Evolutionary conservation across 1,140 invertebrate genomes (phyloP).

Genomic region (Papilio xuthus): DNA sequence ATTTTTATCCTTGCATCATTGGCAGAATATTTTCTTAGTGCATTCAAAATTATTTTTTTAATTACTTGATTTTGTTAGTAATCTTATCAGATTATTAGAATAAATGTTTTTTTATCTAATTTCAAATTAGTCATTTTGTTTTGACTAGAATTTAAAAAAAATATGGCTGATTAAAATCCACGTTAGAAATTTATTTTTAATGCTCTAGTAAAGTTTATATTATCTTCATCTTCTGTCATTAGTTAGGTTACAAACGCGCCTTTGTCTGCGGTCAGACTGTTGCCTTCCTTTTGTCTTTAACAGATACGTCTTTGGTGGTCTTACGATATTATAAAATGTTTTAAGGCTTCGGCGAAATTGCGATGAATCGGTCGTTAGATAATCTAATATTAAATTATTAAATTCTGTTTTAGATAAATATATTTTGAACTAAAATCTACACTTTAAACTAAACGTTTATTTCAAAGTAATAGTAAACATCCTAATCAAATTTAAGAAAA

Average conservation of each 20-base stretch:
- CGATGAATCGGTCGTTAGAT: background rate
- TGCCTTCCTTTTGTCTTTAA: constrained; percentile 22
- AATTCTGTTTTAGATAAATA: too few relatives aligned
- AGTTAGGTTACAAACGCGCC: constrained; percentile 13
- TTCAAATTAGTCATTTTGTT: too few relatives aligned
- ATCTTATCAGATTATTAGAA: too few relatives aligned
- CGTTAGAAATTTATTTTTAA: background rate
- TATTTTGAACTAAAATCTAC: too few relatives aligned
- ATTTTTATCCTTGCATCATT: background rate
- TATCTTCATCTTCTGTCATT: constrained; percentile 19
- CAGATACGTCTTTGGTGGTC: constrained; percentile 26
- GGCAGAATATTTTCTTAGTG: background rate
- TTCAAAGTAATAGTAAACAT: too few relatives aligned
- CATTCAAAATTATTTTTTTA: too few relatives aligned
- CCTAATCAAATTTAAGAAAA: too few relatives aligned
- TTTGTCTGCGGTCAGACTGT: constrained; percentile 6
- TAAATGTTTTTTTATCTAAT: too few relatives aligned
- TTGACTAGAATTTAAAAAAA: too few relatives aligned
- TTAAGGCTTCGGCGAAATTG: constrained; percentile 25
- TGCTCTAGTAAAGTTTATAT: background rate
- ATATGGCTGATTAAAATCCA: background rate
- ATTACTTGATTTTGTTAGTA: too few relatives aligned
- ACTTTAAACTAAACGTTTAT: too few relatives aligned
- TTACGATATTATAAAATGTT: constrained; percentile 18
- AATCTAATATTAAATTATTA: background rate